Evolutionary conservation across 2,797 vertebrate genomes (phyloP).

Genomic region (Cheracebus regulus): DNA sequence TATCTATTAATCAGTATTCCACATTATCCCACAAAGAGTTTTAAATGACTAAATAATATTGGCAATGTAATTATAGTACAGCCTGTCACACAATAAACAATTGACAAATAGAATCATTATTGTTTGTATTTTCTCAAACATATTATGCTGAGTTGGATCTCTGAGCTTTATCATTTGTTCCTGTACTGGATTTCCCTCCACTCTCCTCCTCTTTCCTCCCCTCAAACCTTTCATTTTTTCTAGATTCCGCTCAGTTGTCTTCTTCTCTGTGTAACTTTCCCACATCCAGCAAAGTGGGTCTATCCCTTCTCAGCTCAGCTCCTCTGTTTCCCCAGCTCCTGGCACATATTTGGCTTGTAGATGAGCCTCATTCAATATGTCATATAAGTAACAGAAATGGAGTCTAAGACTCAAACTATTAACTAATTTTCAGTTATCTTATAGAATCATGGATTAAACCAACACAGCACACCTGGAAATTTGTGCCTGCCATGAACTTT

Average conservation of each 20-base stretch:
- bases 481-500: neutral
- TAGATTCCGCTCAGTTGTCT: neutral
- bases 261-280: neutral
- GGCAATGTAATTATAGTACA: neutral
- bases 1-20: neutral
- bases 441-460: neutral
- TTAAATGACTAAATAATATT: neutral
- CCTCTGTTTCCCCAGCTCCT: neutral
- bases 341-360: neutral
- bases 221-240: neutral
- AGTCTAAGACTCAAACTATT: neutral
- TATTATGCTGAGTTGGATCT: neutral
- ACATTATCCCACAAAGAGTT: neutral
- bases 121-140: neutral
- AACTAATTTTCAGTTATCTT: neutral
- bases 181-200: neutral
- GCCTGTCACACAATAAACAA: neutral
- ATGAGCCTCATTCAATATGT: neutral
- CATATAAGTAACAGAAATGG: neutral
- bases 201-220: neutral
- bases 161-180: neutral
- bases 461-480: neutral
- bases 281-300: neutral
- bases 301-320: fast-evolving
- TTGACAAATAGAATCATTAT: neutral